Percentiles rank a stretch among this genome's conserved stretches.
These are phyloP conservation scores for Copidosoma aretas DNA, from an alignment of 2,888 invertebrate genomes.

Conservation along the genomic window DNA sequence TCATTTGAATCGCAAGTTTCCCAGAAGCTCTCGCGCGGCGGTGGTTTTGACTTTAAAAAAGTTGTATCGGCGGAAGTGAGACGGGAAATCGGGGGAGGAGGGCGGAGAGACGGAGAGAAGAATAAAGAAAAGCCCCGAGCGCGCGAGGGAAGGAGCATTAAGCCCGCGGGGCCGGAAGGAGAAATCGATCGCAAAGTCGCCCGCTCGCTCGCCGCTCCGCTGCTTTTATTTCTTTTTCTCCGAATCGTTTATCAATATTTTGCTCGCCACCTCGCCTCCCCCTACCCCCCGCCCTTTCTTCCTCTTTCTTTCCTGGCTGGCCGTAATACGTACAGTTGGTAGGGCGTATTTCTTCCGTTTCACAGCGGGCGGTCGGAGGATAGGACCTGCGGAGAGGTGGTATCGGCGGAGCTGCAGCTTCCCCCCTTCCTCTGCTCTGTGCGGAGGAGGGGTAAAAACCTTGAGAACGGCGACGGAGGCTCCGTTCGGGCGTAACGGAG, in stretches of 20 bases:
- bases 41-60: not conserved
- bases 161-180: not conserved
- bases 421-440: not conserved
- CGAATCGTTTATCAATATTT: conserved; percentile 40
- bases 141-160: no score
- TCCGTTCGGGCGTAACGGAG: not conserved
- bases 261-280: conserved; percentile 1
- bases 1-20: not conserved
- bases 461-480: not conserved
- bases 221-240: conserved; percentile 2
- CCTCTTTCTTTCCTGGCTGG: not conserved
- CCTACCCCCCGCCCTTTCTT: no score
- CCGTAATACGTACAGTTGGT: no score
- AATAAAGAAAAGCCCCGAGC: not conserved
- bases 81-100: not conserved
- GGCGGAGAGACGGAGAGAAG: not conserved
- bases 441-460: conserved; percentile 5
- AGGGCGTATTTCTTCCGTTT: no score
- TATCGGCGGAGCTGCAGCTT: no score
- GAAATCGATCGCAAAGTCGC: conserved; percentile 10
- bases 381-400: no score
- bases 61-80: not conserved
- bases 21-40: not conserved
- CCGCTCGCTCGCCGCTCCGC: not conserved
- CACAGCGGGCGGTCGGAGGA: no score